Base-by-base conservation (phyloP, 1,140 invertebrate genomes). In the Sitobion miscanthi region DNA sequence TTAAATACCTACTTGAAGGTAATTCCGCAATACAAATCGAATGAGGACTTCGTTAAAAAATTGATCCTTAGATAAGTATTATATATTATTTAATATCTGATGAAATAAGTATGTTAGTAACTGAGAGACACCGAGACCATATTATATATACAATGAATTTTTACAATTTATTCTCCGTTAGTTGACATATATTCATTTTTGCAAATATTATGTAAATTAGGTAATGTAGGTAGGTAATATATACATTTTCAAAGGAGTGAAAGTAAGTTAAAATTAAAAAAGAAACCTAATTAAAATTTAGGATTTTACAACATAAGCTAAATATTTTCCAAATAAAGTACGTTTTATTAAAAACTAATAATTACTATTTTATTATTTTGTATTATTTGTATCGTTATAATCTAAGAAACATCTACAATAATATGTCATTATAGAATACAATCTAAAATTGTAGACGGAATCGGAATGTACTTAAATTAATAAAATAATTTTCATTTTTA, bases 191-290 rank as follows among this genome's bases (percentile, higher is more conserved):
- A 49, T 88, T 88, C 2, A 35, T 87, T n/a, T 49, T 87, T 86
- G 83, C 42, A 23, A 86, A 86, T 86, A 86, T 86, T 86, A 45
- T 86, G 83, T 86, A 86, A 86, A 86, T 86, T 17, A 86, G 42
- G 83, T 45, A 35, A 86, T 86, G 25, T n/a, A 57, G 57, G 23
- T 45, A 86, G 42, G 83, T 86, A 35, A 86, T 86, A 25, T 69
- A 69, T 69, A 69, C 30, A 8, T 25, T 45, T 23, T 42, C 30
- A 2, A 17, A 88, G 30, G 30, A 88, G 47, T 88, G 47, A 49
- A 88, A 88, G 86, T 88, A 35, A 88, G 45, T 88, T 35, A 49
- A n/a, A 25, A 45, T 45, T 23, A 85, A 85, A 42, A 86, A 49
- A 49, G 9, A n/a, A n/a, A 49, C 9, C 30, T 49, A 47, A 87